Base-by-base conservation (phyloP, 2,888 invertebrate genomes). In the Lypha dubia region DNA sequence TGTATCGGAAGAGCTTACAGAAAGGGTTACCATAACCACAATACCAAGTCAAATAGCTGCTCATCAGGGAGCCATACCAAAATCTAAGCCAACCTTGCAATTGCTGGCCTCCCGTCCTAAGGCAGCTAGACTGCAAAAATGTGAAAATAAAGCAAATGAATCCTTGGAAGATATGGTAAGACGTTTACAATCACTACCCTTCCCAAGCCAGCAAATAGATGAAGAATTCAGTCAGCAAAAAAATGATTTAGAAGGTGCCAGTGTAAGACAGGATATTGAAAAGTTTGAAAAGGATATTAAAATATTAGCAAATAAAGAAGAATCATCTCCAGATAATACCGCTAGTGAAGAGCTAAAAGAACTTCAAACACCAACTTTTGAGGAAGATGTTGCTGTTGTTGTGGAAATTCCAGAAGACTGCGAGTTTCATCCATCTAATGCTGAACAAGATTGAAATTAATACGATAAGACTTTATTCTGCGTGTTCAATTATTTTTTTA, bases 151-250 rank as follows among this genome's bases (percentile, higher is more conserved):
- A 44, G 35, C 65, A 11, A 24, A 70, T 51, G 87, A 87, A 56
- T 70, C 82, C 15, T 62, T 91, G 13, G 91, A 91, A 76, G 88
- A 90, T 28, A 90, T 91, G 91, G 91, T 91, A 35, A 88, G 84
- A 20, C 89, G 91, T n/a, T 83, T 91, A n/a, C 87, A 88, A 8
- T 86, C 88, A 3, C 76, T 91, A 15, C 91, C 91, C 1, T 91
- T 71, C 91, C 91, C 0, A 83, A 76, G 24, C 22, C 3, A 20
- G 71, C 74, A 49, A n/a, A n/a, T n/a, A n/a, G n/a, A n/a, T n/a
- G 62, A 53, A 17, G 13, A 11, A 9, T n/a, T n/a, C n/a, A n/a
- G 0, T 3, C 22, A 76, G 4, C 62, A 35, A 20, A 58, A 38
- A n/a, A n/a, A n/a, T 1, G 32, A 63, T 9, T n/a, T 41, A 11